Conservation (phyloP, 2,113 vertebrate genomes). For the Thamnophis sirtalis region DNA sequence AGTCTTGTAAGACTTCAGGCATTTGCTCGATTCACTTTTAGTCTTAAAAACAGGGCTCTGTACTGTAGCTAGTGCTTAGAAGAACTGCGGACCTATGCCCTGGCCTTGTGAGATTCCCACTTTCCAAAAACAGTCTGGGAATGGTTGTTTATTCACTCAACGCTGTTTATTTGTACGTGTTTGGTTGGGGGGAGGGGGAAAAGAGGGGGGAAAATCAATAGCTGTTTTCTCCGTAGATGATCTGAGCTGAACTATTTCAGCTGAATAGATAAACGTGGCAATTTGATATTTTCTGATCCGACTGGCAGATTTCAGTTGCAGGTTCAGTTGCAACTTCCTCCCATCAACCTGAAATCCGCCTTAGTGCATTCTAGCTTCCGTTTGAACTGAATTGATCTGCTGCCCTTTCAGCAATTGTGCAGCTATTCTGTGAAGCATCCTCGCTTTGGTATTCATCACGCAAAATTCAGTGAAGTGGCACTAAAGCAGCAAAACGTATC, state of each 20-base stretch:
- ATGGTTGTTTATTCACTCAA: neutral
- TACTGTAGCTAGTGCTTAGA: neutral
- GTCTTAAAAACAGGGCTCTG: neutral
- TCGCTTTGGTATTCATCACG: neutral
- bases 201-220: neutral
- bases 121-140: neutral
- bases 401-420: conserved; percentile 37
- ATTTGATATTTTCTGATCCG: conserved; percentile 36
- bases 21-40: neutral
- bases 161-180: neutral
- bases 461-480: neutral
- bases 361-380: conserved; percentile 29
- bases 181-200: neutral
- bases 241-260: conserved; percentile 19
- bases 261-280: conserved; percentile 22
- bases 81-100: neutral
- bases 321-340: neutral
- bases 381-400: conserved; percentile 44
- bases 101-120: neutral
- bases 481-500: neutral
- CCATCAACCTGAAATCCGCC: conserved; percentile 25
- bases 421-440: conserved; percentile 29
- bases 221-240: conserved; percentile 4
- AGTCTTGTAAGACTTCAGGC: neutral
- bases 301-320: conserved; percentile 11